phyloP scores from a whole-genome alignment of 2,888 invertebrate genomes.

The Mactromeris polynyma region DNA sequence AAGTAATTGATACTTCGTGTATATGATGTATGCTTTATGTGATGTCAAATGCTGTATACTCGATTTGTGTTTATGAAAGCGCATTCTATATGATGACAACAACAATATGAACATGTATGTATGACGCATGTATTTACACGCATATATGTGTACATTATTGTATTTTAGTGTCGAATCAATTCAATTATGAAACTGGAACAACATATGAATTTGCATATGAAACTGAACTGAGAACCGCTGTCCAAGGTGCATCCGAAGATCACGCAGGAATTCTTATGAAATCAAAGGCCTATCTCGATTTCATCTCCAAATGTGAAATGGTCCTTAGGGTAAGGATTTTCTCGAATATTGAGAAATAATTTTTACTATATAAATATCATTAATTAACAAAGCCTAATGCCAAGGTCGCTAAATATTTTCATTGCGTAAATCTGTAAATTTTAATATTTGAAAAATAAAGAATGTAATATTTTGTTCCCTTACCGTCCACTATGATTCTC shows the following conservation, averaged over 20 bases:
- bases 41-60: neutral
- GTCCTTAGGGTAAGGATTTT: no score
- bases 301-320: no score
- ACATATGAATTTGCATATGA: no score
- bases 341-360: neutral
- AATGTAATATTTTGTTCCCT: no score
- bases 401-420: no score
- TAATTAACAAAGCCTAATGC: neutral
- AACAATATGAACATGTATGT: no score
- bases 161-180: slow-evolving; percentile 76
- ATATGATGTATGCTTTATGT: neutral
- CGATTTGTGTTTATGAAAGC: neutral
- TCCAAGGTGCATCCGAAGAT: slow-evolving; percentile 90
- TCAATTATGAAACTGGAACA: no score
- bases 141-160: neutral
- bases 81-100: neutral
- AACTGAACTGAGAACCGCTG: no score
- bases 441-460: no score
- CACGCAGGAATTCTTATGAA: slow-evolving; percentile 86
- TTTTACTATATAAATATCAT: neutral
- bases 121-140: neutral
- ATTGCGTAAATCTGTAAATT: no score
- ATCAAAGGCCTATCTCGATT: no score
- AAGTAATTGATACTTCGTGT: neutral
- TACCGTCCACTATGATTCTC: no score